Base-by-base conservation (phyloP, 2,888 invertebrate genomes). In the Caenorhabditis drosophilae region DNA sequence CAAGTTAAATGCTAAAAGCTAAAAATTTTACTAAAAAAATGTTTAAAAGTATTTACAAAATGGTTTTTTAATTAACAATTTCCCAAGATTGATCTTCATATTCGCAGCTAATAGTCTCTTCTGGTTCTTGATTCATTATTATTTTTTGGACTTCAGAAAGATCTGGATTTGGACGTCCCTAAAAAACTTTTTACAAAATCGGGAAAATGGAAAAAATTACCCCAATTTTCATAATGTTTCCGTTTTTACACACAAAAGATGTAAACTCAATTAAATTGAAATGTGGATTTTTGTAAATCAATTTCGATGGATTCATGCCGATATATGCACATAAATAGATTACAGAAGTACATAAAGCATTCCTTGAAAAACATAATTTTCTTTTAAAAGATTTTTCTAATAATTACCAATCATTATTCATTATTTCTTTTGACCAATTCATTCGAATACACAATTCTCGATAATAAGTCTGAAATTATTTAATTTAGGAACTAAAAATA, bases 21-120 rank as follows among this genome's bases (percentile, higher is more conserved):
- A n/a, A n/a, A n/a, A n/a, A n/a, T n/a, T n/a, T n/a, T n/a, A n/a
- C n/a, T n/a, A n/a, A n/a, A n/a, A n/a, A n/a, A n/a, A n/a, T n/a
- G n/a, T n/a, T n/a, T n/a, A n/a, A n/a, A n/a, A n/a, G n/a, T n/a
- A n/a, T n/a, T n/a, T n/a, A n/a, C n/a, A n/a, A n/a, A n/a, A n/a
- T n/a, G n/a, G n/a, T n/a, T 36, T n/a, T n/a, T 44, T 40, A 51
- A n/a, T 62, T 56, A n/a, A 63, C 63, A 49, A 63, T 50, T 15
- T 45, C 46, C 63, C 63, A 63, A 15, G 63, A 54, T 34, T 63
- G 57, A 27, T 63, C 63, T 23, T 55, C 58, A 1, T 62, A 52
- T 11, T 62, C 62, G 12, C 48, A 52, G 7, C 53, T 52, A 7
- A 18, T 16, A 16, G n/a, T 20, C 11, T 49, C 52, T 16, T 48